Evolutionary conservation across 92 coral and sea anemone species (phyloP).

Genomic region (Heliopora coerulea): DNA sequence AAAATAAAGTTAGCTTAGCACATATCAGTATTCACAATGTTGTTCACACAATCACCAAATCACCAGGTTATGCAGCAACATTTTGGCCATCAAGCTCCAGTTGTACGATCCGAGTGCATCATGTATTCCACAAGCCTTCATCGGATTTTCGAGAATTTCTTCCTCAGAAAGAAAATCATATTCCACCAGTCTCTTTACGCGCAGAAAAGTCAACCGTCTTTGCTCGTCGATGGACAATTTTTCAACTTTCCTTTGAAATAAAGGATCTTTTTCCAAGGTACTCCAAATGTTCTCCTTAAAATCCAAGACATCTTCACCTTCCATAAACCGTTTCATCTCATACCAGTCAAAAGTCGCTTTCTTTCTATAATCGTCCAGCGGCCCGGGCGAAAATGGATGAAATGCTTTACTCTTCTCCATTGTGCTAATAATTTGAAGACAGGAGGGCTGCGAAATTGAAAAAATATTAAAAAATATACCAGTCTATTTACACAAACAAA

Average conservation of each 20-base stretch:
- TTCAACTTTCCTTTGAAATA: slow-evolving; percentile 60
- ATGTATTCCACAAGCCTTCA: slow-evolving; percentile 52
- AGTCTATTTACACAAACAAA: no score
- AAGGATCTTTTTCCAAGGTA: slow-evolving; percentile 73
- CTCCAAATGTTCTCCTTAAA: slow-evolving; percentile 73
- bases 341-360: slow-evolving; percentile 78
- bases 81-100: slow-evolving; percentile 75
- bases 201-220: slow-evolving; percentile 65
- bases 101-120: slow-evolving; percentile 69
- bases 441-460: no score
- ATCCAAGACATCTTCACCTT: slow-evolving; percentile 72
- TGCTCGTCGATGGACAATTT: slow-evolving; percentile 70
- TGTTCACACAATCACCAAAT: no score
- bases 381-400: slow-evolving; percentile 67
- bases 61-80: slow-evolving; percentile 60
- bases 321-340: slow-evolving; percentile 79
- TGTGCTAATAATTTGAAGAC: neutral
- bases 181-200: slow-evolving; percentile 67
- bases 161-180: slow-evolving; percentile 76
- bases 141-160: slow-evolving; percentile 69
- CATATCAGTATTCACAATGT: no score
- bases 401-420: slow-evolving; percentile 6
- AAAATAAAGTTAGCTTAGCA: no score
- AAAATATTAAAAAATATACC: no score
- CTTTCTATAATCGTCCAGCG: slow-evolving; percentile 72